Evolutionary conservation across 2,797 vertebrate genomes (phyloP).

Genomic region (Merluccius polli): DNA sequence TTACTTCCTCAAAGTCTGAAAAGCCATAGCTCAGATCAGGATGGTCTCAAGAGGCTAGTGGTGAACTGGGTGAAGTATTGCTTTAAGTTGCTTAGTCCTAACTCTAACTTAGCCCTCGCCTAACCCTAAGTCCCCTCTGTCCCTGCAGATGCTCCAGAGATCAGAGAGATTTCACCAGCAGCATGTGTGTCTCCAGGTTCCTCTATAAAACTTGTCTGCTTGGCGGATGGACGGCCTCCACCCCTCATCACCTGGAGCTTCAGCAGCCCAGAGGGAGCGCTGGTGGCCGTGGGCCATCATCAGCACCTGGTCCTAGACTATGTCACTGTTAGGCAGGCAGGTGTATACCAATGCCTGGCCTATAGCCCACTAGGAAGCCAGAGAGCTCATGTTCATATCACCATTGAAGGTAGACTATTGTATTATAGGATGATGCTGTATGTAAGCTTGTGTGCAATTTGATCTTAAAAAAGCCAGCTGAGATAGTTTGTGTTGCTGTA

Average conservation of each 20-base stretch:
- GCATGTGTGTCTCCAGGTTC: conserved; percentile 47
- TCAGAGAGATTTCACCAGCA: conserved; percentile 8
- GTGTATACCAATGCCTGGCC: conserved; percentile 58
- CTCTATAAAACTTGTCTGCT: conserved; percentile 55
- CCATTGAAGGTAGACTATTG: conserved; percentile 53
- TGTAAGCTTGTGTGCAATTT: neutral
- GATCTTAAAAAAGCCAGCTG: neutral
- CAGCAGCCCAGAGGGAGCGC: conserved; percentile 6
- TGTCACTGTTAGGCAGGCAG: conserved; percentile 32
- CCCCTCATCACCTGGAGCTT: conserved; percentile 59
- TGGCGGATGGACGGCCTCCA: conserved; percentile 56
- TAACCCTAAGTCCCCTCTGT: neutral
- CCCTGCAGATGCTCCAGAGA: conserved; percentile 53
- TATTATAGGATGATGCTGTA: neutral
- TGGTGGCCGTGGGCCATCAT: neutral
- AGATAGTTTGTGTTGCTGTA: conserved; percentile 25
- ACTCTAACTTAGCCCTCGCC: no score
- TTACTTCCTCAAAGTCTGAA: no score
- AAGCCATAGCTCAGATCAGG: no score
- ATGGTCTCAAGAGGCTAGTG: no score
- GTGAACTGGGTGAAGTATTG: no score
- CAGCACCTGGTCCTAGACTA: conserved; percentile 19
- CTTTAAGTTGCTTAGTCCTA: no score
- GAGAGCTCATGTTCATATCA: conserved; percentile 29
- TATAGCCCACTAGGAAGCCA: conserved; percentile 50